Percentiles rank a stretch among this genome's conserved stretches.
Evolutionary conservation across 2,113 vertebrate genomes (phyloP).

Genomic region (Erinaceus europaeus): DNA sequence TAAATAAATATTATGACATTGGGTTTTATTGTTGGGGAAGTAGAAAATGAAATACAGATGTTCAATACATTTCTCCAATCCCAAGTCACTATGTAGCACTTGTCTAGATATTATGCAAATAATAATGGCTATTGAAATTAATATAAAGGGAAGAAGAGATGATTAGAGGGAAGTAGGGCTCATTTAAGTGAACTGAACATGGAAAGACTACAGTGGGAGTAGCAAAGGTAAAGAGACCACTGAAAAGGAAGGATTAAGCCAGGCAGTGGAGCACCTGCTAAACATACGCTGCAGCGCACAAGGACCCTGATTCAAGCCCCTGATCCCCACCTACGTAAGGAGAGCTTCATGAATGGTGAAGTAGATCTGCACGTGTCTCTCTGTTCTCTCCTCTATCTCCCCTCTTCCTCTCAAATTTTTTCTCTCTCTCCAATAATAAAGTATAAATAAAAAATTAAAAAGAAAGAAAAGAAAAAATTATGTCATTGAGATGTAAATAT

Average conservation of each 20-base stretch:
- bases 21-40: conserved; percentile 65
- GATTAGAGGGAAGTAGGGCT: neutral
- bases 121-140: conserved; percentile 24
- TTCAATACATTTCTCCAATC: conserved; percentile 68
- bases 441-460: too few relatives aligned
- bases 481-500: conserved; percentile 34
- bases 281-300: too few relatives aligned
- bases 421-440: too few relatives aligned
- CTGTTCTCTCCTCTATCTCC: too few relatives aligned
- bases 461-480: neutral
- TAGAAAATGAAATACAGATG: conserved; percentile 72
- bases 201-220: neutral
- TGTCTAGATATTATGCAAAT: conserved; percentile 46
- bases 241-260: neutral
- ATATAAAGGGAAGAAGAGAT: conserved; percentile 20
- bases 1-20: conserved; percentile 74
- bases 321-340: too few relatives aligned
- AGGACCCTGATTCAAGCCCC: too few relatives aligned
- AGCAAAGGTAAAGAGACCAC: neutral
- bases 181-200: conserved; percentile 7
- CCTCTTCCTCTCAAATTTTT: too few relatives aligned
- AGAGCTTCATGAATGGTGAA: too few relatives aligned
- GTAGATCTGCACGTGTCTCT: too few relatives aligned
- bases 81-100: conserved; percentile 43
- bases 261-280: too few relatives aligned